A percentile compares a stretch with the other conserved stretches of the same genome.
Conservation (phyloP, 1,140 invertebrate species). For the Notospermus geniculatus region DNA sequence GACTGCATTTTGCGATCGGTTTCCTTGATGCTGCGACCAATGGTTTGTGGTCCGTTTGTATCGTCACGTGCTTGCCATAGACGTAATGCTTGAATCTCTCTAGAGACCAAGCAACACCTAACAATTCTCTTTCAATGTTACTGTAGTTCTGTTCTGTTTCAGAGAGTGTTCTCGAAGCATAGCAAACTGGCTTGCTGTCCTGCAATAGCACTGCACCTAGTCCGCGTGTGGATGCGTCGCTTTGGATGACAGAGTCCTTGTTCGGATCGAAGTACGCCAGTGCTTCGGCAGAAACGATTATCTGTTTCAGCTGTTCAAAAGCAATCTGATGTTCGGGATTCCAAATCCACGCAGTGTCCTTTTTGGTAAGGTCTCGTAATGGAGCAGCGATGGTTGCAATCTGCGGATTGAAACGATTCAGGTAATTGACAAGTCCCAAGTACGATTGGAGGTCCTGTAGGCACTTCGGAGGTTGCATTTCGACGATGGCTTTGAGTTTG, state of each 20-base stretch:
- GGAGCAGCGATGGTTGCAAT: slow-evolving; percentile 24
- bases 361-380: slow-evolving; percentile 16
- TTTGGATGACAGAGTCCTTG: too few relatives aligned
- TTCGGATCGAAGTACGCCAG: too few relatives aligned
- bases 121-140: slow-evolving; percentile 56
- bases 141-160: slow-evolving; percentile 41
- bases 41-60: too few relatives aligned
- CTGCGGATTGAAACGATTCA: slow-evolving; percentile 21
- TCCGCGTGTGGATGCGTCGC: slow-evolving; percentile 44
- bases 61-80: too few relatives aligned
- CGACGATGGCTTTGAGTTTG: slow-evolving; percentile 39
- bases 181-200: slow-evolving; percentile 42
- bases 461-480: slow-evolving; percentile 17
- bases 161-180: slow-evolving; percentile 41
- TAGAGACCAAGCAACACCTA: slow-evolving; percentile 38
- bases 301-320: slow-evolving; percentile 35
- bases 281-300: slow-evolving; percentile 36
- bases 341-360: not conserved
- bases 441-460: slow-evolving; percentile 20
- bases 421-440: slow-evolving; percentile 28
- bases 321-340: slow-evolving; percentile 15
- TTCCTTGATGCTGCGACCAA: slow-evolving; percentile 37
- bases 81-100: too few relatives aligned
- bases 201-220: slow-evolving; percentile 51
- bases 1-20: slow-evolving; percentile 44